These are phyloP conservation scores for Sebastes cheni DNA, from an alignment of 2,797 vertebrate species.

Conservation along the genomic window DNA sequence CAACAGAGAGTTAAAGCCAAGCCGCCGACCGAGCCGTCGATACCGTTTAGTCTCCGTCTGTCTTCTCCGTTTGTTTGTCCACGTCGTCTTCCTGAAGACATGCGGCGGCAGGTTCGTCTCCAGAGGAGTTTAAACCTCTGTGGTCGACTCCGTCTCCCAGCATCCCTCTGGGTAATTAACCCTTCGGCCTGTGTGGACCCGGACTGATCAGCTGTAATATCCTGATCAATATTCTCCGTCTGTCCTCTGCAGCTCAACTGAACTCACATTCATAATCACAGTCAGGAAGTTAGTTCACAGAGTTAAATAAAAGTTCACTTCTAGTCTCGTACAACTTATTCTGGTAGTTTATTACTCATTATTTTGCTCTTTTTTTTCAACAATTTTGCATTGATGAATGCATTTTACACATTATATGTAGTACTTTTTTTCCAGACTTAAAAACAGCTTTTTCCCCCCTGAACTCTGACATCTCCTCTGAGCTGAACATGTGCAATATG, in stretches of 20 bases:
- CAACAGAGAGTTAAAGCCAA: neutral
- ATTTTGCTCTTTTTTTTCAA: neutral
- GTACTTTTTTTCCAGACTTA: no score
- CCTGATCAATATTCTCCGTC: slow-evolving; percentile 65
- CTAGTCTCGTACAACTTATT: neutral
- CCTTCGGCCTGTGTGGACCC: slow-evolving; percentile 40
- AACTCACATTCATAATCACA: slow-evolving; percentile 28
- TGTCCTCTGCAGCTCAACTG: slow-evolving; percentile 35
- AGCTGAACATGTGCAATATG: no score
- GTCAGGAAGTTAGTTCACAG: slow-evolving; percentile 19
- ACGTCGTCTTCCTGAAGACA: slow-evolving; percentile 32
- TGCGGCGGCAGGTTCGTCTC: slow-evolving; percentile 25
- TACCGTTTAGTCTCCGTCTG: slow-evolving; percentile 32
- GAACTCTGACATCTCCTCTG: no score
- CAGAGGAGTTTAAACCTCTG: slow-evolving; percentile 30
- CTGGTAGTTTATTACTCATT: neutral
- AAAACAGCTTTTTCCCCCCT: no score
- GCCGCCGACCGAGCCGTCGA: neutral
- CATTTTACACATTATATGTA: no score
- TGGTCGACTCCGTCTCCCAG: slow-evolving; percentile 52
- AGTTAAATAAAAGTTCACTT: slow-evolving; percentile 28
- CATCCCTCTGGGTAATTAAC: slow-evolving; percentile 66
- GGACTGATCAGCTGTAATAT: slow-evolving; percentile 57
- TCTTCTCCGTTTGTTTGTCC: slow-evolving; percentile 7
- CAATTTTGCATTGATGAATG: neutral